phyloP scores from a whole-genome alignment of 2,797 vertebrate genomes.

The Cygnus olor region DNA sequence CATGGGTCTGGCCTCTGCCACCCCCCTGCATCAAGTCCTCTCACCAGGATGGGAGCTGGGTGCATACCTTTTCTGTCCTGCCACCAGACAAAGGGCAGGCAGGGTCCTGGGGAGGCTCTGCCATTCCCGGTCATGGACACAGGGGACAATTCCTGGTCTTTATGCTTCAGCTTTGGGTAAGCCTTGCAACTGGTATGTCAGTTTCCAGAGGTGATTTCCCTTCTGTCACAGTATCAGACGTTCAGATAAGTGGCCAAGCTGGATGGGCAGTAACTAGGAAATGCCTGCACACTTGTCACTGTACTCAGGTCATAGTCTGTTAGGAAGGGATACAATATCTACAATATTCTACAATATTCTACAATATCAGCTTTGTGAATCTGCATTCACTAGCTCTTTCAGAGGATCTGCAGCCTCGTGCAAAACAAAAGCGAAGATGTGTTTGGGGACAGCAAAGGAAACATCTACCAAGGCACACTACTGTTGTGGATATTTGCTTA shows the following conservation, averaged over 20 bases:
- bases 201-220: not conserved
- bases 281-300: not conserved
- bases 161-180: not conserved
- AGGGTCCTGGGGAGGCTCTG: accelerated
- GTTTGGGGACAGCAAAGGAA: not conserved
- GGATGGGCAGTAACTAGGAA: too few species aligned
- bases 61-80: not conserved
- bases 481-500: not conserved
- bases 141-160: not conserved
- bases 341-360: not conserved
- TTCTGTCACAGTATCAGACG: not conserved
- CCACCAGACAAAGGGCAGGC: not conserved
- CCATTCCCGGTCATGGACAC: accelerated
- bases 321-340: not conserved
- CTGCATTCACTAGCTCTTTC: not conserved
- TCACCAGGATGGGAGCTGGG: not conserved
- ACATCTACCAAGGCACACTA: not conserved
- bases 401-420: not conserved
- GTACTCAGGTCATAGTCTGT: not conserved
- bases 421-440: not conserved
- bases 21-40: not conserved
- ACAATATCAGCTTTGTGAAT: not conserved
- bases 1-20: accelerated
- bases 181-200: not conserved
- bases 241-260: not conserved